Conservation (phyloP, 1,140 invertebrate genomes). For the Pachypsylla venusta region DNA sequence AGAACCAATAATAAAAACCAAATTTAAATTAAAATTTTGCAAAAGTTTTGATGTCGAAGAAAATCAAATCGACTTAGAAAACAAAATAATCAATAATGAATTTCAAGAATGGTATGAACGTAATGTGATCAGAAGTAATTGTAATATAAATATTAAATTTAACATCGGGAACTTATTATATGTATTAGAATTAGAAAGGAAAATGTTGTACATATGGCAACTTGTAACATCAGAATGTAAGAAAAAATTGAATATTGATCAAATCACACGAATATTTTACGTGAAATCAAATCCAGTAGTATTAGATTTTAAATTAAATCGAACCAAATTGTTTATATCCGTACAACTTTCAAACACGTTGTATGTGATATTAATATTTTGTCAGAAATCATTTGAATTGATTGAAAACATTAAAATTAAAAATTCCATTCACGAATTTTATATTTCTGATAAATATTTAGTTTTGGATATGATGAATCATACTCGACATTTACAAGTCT, state of each 20-base stretch:
- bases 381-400: neutral
- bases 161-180: constrained; percentile 1
- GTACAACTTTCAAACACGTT: neutral
- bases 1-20: neutral
- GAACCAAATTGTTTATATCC: neutral
- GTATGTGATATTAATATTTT: neutral
- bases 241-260: neutral
- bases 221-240: neutral
- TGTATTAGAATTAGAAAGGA: constrained; percentile 1
- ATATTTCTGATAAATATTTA: neutral
- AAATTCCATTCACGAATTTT: neutral
- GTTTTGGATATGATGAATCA: neutral
- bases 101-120: constrained; percentile 8
- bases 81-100: constrained; percentile 1
- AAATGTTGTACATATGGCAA: neutral
- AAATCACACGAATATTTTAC: neutral
- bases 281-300: neutral
- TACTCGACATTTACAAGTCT: neutral
- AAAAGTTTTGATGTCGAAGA: constrained; percentile 7
- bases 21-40: neutral
- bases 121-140: constrained; percentile 3
- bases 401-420: neutral
- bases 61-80: neutral
- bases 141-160: constrained; percentile 5
- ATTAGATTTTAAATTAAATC: constrained; percentile 4